A percentile compares a stretch with the other conserved stretches of the same genome.
Conservation (phyloP, 2,888 invertebrate genomes). For the Eristalinus sepulchralis region DNA sequence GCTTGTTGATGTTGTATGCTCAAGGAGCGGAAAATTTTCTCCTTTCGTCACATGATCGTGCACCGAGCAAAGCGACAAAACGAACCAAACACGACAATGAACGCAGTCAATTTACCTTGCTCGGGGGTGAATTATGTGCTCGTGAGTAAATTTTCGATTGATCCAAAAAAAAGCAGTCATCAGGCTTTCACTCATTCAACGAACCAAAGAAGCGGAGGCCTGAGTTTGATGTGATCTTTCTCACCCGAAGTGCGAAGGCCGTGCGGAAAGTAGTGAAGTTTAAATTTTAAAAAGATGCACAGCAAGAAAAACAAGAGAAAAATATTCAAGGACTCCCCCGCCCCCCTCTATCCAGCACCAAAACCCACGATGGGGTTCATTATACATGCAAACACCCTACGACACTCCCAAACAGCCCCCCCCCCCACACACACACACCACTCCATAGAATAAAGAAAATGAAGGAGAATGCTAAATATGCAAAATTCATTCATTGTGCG, state of each 20-base stretch:
- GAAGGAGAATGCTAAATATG: slow-evolving; percentile 62
- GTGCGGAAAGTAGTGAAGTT: slow-evolving; percentile 33
- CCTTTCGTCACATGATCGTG: neutral
- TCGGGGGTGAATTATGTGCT: slow-evolving; percentile 32
- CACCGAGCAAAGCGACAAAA: slow-evolving; percentile 2
- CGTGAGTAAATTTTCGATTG: neutral
- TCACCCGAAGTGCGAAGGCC: neutral
- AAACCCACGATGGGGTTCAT: slow-evolving; percentile 38
- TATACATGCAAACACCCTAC: slow-evolving; percentile 41
- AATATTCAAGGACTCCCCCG: slow-evolving; percentile 28
- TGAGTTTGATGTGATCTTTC: neutral
- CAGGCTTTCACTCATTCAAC: neutral
- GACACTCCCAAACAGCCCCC: slow-evolving; percentile 8
- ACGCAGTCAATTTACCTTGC: neutral
- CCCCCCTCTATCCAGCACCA: neutral
- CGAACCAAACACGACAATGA: slow-evolving; percentile 3
- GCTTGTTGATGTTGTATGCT: slow-evolving; percentile 2
- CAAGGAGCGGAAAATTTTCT: neutral
- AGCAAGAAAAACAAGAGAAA: neutral
- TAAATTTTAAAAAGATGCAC: slow-evolving; percentile 26
- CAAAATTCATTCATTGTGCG: slow-evolving; percentile 69
- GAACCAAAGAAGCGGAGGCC: neutral
- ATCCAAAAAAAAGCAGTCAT: neutral
- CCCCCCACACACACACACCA: neutral
- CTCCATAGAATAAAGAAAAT: slow-evolving; percentile 29